Evolutionary conservation across 1,140 invertebrate genomes (phyloP).

Genomic region (Aphaenogaster ashmeadi): DNA sequence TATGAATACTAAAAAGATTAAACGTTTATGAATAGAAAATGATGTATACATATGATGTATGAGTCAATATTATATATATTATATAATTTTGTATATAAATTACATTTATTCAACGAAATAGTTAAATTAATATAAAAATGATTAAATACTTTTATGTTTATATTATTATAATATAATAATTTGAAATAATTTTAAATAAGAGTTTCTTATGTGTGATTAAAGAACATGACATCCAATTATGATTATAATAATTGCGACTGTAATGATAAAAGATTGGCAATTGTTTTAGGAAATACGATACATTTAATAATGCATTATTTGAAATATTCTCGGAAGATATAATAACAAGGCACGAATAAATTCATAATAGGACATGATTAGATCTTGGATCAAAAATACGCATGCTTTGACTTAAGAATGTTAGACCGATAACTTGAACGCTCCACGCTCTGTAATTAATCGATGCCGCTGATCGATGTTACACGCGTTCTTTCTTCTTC

Average conservation of each 20-base stretch:
- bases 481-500: not conserved
- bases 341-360: slow-evolving; percentile 23
- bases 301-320: not conserved
- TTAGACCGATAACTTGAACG: not conserved
- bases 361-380: not conserved
- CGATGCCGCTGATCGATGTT: not conserved
- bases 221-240: not conserved
- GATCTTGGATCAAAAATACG: not conserved
- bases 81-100: not conserved
- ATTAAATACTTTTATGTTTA: not conserved
- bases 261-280: not conserved
- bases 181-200: not conserved
- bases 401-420: not conserved
- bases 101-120: not conserved
- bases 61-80: not conserved
- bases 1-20: not conserved
- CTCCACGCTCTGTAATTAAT: slow-evolving; percentile 8
- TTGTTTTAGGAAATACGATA: not conserved
- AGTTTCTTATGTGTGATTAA: not conserved
- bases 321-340: not conserved
- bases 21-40: not conserved
- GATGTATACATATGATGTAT: not conserved
- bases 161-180: not conserved
- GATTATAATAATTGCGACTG: not conserved
- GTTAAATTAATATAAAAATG: not conserved